phyloP scores from a whole-genome alignment of 1,140 invertebrate species.

The Bombus pascuorum region DNA sequence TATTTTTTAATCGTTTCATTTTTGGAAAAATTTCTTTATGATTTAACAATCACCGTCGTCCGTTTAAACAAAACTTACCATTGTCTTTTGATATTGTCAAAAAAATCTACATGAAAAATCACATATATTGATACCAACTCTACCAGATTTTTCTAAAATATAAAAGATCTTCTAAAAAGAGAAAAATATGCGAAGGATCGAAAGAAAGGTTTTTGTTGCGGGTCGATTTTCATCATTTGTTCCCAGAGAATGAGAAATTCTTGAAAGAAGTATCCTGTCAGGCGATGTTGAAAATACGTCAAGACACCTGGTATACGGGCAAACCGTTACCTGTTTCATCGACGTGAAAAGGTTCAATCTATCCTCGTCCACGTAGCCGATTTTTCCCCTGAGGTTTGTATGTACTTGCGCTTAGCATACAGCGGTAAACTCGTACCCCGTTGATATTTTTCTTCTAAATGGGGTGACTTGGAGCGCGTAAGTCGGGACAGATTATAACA shows the following conservation, averaged over 20 bases:
- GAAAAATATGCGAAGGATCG: neutral
- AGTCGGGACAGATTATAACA: conserved; percentile 1
- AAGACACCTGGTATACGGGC: conserved; percentile 3
- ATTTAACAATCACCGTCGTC: no score
- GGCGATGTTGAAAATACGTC: conserved; percentile 3
- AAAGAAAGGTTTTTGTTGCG: neutral
- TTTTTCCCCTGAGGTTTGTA: neutral
- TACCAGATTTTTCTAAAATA: no score
- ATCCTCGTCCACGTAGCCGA: conserved; percentile 1
- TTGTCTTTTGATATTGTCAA: no score
- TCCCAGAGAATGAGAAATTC: neutral
- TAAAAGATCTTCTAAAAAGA: neutral
- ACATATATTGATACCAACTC: no score
- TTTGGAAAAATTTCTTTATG: no score
- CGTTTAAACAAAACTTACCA: no score
- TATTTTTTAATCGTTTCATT: no score
- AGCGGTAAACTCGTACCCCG: neutral
- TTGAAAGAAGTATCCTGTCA: neutral
- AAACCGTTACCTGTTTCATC: conserved; percentile 57
- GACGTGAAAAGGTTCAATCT: conserved; percentile 32
- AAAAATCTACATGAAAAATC: no score
- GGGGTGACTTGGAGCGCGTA: neutral
- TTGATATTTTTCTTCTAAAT: neutral
- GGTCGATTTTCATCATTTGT: neutral
- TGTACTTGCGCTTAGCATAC: neutral